Percentiles rank a stretch among this genome's conserved stretches.
Evolutionary conservation across 2,888 invertebrate genomes (phyloP).

Genomic region (Timandra comae): DNA sequence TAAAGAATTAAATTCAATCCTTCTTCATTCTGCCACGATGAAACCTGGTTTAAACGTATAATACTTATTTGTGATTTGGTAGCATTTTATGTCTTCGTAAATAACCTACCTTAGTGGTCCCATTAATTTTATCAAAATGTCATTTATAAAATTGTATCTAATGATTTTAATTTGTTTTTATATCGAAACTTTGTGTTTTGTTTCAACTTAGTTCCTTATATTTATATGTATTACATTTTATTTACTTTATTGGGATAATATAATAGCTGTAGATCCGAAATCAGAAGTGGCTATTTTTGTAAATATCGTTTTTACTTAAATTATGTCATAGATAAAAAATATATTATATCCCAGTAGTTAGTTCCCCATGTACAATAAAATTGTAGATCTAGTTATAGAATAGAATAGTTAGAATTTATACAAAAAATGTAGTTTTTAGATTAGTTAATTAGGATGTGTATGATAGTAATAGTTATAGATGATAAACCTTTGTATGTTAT

Average conservation of each 20-base stretch:
- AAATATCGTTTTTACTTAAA: slow-evolving; percentile 72
- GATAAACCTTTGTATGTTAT: slow-evolving; percentile 48
- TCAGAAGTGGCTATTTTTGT: slow-evolving; percentile 67
- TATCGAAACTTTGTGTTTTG: slow-evolving; percentile 29
- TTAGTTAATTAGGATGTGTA: slow-evolving; percentile 66
- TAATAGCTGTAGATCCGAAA: slow-evolving; percentile 42
- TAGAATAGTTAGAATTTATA: slow-evolving; percentile 74
- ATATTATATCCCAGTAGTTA: slow-evolving; percentile 65
- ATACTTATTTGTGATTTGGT: no score
- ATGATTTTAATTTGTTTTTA: slow-evolving; percentile 16
- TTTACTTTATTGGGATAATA: slow-evolving; percentile 37
- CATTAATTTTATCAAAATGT: slow-evolving; percentile 22
- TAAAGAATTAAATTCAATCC: no score
- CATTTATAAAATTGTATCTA: slow-evolving; percentile 29
- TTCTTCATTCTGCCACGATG: no score
- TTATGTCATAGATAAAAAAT: slow-evolving; percentile 66
- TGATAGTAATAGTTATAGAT: slow-evolving; percentile 47
- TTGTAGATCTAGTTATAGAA: slow-evolving; percentile 64
- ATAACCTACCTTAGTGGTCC: no score
- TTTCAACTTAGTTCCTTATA: slow-evolving; percentile 42
- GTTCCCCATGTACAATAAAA: slow-evolving; percentile 74
- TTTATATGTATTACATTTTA: slow-evolving; percentile 29
- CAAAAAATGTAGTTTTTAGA: slow-evolving; percentile 63
- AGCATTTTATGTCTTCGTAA: no score
- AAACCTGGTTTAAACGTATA: no score